Evolutionary conservation across 2,888 invertebrate species (phyloP), one percentile per base, ranked within the genome.

Genomic region (Exocentrus adspersus): DNA sequence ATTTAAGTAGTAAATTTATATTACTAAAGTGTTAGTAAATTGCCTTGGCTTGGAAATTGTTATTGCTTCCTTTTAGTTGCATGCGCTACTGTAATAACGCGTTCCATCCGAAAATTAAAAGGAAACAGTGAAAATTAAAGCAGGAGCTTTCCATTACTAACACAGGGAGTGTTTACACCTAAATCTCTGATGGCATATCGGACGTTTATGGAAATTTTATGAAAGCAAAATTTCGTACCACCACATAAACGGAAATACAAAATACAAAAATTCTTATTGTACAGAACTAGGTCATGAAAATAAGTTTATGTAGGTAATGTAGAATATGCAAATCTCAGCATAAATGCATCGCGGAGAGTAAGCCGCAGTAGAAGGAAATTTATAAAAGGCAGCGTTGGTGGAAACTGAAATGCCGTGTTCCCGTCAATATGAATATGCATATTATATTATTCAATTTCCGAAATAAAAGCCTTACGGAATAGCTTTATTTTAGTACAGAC

Each of bases 201-300:
- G 37, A 37, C 37, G 37, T 37, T 37, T 37, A 37, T 37, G 37
- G n/a, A 37, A 37, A 37, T 37, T 37, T 37, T 37, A 12, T 37
- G 12, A 12, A 37, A 37, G n/a, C 7, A 10, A 37, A 5, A 37
- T 37, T 37, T 14, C 12, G 37, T 37, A 37, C 37, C 5, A n/a
- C 12, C 14, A 12, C 37, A n/a, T 12, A 10, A 37, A n/a, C 37
- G 6, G n/a, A 37, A 12, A 37, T 37, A 37, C 37, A 37, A 37
- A 37, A 37, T 37, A 37, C 14, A 37, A 37, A 37, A 37, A 37
- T 37, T 14, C 12, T n/a, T 12, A 12, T 10, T 14, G 2, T 5
- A 24, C n/a, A 37, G 2, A 37, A 37, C 37, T 37, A 12, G 37
- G 37, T 37, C 37, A 37, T n/a, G 37, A n/a, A 37, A 37, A 37